A percentile compares a stretch with the other conserved stretches of the same genome.
Conservation (phyloP, 2,888 invertebrate genomes). For the Gymnocheta viridis region DNA sequence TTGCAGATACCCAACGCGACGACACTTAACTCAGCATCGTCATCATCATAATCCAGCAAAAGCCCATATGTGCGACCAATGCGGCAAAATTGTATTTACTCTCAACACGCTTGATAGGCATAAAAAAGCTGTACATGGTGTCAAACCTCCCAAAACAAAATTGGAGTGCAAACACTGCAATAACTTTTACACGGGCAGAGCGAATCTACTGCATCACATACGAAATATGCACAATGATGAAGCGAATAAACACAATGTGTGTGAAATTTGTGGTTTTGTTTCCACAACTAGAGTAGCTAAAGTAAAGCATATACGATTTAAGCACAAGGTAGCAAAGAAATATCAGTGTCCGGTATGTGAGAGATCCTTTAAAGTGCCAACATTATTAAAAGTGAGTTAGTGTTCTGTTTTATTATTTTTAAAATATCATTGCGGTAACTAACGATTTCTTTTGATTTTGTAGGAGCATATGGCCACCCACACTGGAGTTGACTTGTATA, state of each 20-base stretch:
- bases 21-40: constrained; percentile 34
- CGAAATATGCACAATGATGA: constrained; percentile 53
- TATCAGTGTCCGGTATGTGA: constrained; percentile 69
- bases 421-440: background rate
- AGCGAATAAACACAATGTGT: constrained; percentile 44
- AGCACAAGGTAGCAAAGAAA: constrained; percentile 64
- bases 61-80: constrained; percentile 48
- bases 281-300: constrained; percentile 54
- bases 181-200: constrained; percentile 40
- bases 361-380: constrained; percentile 56
- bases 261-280: constrained; percentile 65
- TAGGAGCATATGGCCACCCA: constrained; percentile 80
- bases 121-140: constrained; percentile 50
- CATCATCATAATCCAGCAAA: constrained; percentile 56
- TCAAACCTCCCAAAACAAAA: constrained; percentile 20
- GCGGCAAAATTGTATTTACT: constrained; percentile 49
- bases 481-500: constrained; percentile 78
- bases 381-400: constrained; percentile 67
- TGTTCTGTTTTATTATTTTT: background rate
- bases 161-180: constrained; percentile 50
- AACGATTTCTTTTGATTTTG: background rate
- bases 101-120: constrained; percentile 30
- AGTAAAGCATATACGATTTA: constrained; percentile 57
- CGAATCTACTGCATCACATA: constrained; percentile 38
- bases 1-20: constrained; percentile 51